A percentile compares a stretch with the other conserved stretches of the same genome.
phyloP scores from a whole-genome alignment of 2,113 vertebrate genomes.

The Psittacula cyanocephala region DNA sequence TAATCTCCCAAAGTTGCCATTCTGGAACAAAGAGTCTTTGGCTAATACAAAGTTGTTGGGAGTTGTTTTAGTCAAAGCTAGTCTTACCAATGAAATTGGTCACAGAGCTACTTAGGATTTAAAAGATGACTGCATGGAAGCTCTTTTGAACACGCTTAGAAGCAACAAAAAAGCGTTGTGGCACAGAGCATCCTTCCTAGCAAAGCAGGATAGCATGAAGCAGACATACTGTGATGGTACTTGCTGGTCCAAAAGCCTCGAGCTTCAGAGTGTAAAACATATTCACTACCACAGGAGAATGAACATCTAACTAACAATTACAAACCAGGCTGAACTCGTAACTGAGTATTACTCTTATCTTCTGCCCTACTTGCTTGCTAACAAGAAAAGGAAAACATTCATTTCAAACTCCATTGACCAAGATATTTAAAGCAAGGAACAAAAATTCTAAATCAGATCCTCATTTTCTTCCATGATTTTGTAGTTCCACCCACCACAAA shows the following conservation, averaged over 20 bases:
- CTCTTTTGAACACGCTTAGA: not conserved
- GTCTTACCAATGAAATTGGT: not conserved
- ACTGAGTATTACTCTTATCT: not conserved
- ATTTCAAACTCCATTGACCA: not conserved
- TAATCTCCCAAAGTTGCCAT: not conserved
- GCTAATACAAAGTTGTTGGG: not conserved
- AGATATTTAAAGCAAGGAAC: not conserved
- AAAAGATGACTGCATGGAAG: not conserved
- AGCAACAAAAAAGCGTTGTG: not conserved
- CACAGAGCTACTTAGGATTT: not conserved
- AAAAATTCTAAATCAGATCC: not conserved
- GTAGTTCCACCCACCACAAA: not conserved
- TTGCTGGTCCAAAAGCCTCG: not conserved
- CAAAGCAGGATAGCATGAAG: not conserved
- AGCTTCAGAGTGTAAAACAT: not conserved
- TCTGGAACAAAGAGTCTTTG: not conserved
- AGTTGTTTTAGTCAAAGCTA: not conserved
- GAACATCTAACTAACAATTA: not conserved
- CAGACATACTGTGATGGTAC: not conserved
- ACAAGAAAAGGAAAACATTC: not conserved
- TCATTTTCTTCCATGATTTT: not conserved
- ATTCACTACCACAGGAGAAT: not conserved
- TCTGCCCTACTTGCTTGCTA: not conserved
- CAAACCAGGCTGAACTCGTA: not conserved
- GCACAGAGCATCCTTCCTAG: not conserved